These are phyloP conservation scores for Lapara coniferarum DNA, from an alignment of 2,888 invertebrate genomes.

Conservation along the genomic window DNA sequence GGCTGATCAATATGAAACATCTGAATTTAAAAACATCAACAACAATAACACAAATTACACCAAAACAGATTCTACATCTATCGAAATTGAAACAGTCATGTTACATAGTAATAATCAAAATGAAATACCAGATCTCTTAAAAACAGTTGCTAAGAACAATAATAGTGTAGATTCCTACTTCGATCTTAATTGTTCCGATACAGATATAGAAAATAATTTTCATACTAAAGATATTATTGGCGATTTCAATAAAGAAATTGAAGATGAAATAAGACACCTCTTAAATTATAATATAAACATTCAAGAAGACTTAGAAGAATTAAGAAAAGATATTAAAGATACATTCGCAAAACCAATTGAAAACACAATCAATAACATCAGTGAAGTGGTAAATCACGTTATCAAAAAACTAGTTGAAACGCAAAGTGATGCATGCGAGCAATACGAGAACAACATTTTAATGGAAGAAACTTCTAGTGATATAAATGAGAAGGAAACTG, in stretches of 20 bases:
- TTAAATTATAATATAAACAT: slow-evolving; percentile 77
- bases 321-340: slow-evolving; percentile 78
- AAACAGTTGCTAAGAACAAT: slow-evolving; percentile 71
- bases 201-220: slow-evolving; percentile 78
- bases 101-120: slow-evolving; percentile 55
- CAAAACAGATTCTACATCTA: slow-evolving; percentile 30
- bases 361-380: slow-evolving; percentile 79
- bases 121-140: slow-evolving; percentile 75
- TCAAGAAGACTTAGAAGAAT: slow-evolving; percentile 75
- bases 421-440: slow-evolving; percentile 57
- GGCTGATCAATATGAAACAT: slow-evolving; percentile 50
- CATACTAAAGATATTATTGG: slow-evolving; percentile 80
- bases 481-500: slow-evolving; percentile 34
- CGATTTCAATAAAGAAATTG: slow-evolving; percentile 84
- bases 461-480: slow-evolving; percentile 27
- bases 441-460: slow-evolving; percentile 35
- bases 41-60: slow-evolving; percentile 69
- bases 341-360: slow-evolving; percentile 78
- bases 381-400: slow-evolving; percentile 79
- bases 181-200: slow-evolving; percentile 64
- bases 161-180: slow-evolving; percentile 62
- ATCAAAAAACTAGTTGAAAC: slow-evolving; percentile 78
- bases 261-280: slow-evolving; percentile 82
- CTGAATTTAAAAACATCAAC: slow-evolving; percentile 60
- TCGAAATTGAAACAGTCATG: slow-evolving; percentile 42